Percentiles rank a stretch among this genome's conserved stretches.
Evolutionary conservation across 2,113 vertebrate species (phyloP).

Genomic region (Chloebia gouldiae): DNA sequence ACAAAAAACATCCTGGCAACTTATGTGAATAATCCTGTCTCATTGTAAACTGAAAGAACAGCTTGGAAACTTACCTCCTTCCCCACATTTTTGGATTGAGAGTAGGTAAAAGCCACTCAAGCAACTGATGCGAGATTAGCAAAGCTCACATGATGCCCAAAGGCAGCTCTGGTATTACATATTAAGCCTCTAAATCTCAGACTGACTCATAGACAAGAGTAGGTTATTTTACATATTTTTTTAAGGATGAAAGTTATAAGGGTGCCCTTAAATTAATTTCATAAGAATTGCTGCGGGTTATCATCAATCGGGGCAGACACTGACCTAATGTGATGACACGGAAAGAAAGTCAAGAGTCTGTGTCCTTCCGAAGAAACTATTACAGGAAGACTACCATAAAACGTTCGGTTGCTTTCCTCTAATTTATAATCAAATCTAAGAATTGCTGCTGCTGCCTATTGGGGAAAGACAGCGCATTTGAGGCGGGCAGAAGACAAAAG

Average conservation of each 20-base stretch:
- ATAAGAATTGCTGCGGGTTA: background rate
- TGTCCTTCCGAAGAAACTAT: background rate
- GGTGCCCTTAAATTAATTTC: background rate
- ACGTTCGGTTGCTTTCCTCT: background rate
- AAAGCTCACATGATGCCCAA: background rate
- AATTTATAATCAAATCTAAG: background rate
- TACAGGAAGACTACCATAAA: background rate
- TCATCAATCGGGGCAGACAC: rapidly evolving
- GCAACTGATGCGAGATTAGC: background rate
- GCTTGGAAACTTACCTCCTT: background rate
- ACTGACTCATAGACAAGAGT: rapidly evolving
- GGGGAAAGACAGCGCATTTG: rapidly evolving
- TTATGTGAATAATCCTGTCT: background rate
- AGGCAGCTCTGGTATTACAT: background rate
- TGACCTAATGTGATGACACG: background rate
- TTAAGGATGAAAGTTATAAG: background rate
- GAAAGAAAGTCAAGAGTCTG: background rate
- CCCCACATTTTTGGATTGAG: background rate
- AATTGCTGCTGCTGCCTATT: background rate
- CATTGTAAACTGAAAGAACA: background rate
- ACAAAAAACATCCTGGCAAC: background rate
- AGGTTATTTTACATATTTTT: background rate
- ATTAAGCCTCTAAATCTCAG: background rate
- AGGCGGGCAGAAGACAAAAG: rapidly evolving
- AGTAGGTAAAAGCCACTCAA: background rate